Percentiles rank a stretch among this genome's conserved stretches.
phyloP scores from a whole-genome alignment of 2,888 invertebrate species.

The Coelogynopora nodosa region DNA sequence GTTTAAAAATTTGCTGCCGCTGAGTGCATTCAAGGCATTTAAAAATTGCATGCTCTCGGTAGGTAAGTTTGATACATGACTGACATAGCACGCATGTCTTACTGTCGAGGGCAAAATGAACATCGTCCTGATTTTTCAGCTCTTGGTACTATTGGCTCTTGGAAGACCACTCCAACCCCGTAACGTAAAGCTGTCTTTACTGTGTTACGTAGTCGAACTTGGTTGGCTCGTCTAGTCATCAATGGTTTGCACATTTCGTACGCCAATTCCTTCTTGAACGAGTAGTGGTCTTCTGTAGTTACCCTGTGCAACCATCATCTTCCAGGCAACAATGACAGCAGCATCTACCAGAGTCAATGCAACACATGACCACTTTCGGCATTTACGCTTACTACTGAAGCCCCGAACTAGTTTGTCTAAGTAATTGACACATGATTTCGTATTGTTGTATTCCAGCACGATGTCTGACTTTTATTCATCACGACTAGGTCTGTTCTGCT shows the following conservation, averaged over 20 bases:
- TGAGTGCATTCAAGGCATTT: too few relatives aligned
- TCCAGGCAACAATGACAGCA: background rate
- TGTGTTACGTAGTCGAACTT: background rate
- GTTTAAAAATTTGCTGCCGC: too few relatives aligned
- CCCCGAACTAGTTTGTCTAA: background rate
- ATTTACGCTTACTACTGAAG: background rate
- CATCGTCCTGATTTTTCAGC: background rate
- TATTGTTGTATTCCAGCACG: background rate
- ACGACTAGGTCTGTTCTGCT: background rate
- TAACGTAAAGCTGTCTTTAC: background rate
- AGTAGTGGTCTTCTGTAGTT: background rate
- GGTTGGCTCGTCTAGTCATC: background rate
- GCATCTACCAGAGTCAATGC: background rate
- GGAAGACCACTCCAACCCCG: background rate
- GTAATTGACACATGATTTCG: background rate
- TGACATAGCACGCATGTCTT: background rate
- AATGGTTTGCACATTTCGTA: background rate
- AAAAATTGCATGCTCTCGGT: background rate
- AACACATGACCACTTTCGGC: background rate
- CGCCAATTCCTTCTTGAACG: background rate
- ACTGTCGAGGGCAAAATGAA: background rate
- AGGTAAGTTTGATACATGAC: background rate
- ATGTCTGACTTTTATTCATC: background rate
- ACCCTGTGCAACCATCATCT: background rate
- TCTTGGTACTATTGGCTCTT: background rate